Evolutionary conservation across 2,113 vertebrate species (phyloP).

Genomic region (Loxodonta africana): DNA sequence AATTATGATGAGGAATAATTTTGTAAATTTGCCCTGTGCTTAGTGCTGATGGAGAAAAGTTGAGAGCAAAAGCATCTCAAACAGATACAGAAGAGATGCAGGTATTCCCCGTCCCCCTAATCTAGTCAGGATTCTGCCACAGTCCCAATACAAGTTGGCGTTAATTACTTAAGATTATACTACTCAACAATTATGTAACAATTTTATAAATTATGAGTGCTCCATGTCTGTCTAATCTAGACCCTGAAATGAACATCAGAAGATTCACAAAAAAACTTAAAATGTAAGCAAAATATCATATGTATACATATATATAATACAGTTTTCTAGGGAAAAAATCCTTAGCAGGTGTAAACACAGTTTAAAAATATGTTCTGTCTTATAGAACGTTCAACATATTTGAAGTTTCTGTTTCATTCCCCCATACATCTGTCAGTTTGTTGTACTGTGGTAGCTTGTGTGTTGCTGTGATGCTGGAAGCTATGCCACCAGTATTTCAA

Average conservation of each 20-base stretch:
- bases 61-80: background rate
- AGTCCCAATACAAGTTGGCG: background rate
- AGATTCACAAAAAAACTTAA: constrained; percentile 28
- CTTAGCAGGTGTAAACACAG: background rate
- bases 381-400: background rate
- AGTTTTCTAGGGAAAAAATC: constrained; percentile 7
- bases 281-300: background rate
- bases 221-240: background rate
- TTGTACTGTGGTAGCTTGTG: too few species aligned
- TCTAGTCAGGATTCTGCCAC: background rate
- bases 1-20: background rate
- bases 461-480: too few species aligned
- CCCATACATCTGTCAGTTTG: too few species aligned
- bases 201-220: background rate
- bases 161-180: background rate
- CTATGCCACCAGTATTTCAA: too few species aligned
- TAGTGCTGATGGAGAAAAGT: background rate
- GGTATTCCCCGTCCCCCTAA: background rate
- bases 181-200: background rate
- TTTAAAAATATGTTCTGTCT: constrained; percentile 11
- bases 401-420: background rate
- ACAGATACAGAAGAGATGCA: background rate
- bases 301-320: background rate
- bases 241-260: background rate
- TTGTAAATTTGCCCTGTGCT: background rate